Evolutionary conservation across 2,888 invertebrate species (phyloP), one percentile per base, ranked within the genome.

Genomic region (Drosophila suboccidentalis): DNA sequence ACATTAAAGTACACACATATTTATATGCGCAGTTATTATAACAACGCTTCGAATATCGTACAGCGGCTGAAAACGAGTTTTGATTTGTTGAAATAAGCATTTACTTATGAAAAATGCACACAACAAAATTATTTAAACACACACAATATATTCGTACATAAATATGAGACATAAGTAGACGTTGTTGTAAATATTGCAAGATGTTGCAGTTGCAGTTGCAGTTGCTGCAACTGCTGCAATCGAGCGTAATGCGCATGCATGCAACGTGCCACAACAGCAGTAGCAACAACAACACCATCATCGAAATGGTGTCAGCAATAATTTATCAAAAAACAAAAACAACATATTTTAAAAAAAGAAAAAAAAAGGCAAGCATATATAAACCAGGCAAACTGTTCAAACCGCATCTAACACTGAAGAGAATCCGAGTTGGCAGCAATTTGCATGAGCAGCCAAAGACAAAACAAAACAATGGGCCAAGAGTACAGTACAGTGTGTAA

Each of bases 211-310:
- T 65, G 73, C 64, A 55, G 77, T 78, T 78, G 74, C 65, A 55
- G 77, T 78, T 78, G 79, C 77, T 60, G 77, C 77, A 78, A 81
- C 84, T 68, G 81, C 89, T 68, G 84, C 89, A 89, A 89, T 89
- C 74, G 71, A 74, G 79, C 89, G 72, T 87, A 81, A 79, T 80
- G 89, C 84, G 77, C 81, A 71, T 84, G 78, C 86, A 87, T 85
- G 84, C 87, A 75, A 82, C 71, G 66, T 71, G 71, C 71, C 75
- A 58, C 75, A 62, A 54, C 78, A 74, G 59, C 78, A 63, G 36
- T 65, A 65, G 53, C 78, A 71, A 44, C 77, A 73, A 51, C 75
- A 71, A 72, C 46, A 54, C 36, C 71, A 75, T 72, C 75, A 68
- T 64, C 60, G 75, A 81, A 82, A 80, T 71, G 84, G 79, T 82